Evolutionary conservation across 2,797 vertebrate species (phyloP).

Genomic region (Tinamus major): DNA sequence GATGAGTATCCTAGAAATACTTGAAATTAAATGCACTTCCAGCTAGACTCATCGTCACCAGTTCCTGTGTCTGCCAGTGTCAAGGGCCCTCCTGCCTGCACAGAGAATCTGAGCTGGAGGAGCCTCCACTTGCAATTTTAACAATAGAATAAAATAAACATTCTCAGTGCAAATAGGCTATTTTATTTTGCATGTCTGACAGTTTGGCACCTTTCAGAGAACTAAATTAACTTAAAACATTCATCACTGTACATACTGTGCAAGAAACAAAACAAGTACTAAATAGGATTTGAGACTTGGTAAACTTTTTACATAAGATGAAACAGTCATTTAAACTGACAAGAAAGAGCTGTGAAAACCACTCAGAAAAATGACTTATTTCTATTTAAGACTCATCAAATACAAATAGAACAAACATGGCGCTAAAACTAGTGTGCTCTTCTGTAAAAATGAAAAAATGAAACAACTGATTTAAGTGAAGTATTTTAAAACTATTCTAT

Average conservation of each 20-base stretch:
- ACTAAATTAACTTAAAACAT: conserved; percentile 36
- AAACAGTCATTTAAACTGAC: conserved; percentile 33
- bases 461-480: conserved; percentile 9
- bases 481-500: not conserved
- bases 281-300: not conserved
- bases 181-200: conserved; percentile 10
- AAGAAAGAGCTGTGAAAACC: conserved; percentile 48
- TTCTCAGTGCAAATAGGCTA: not conserved
- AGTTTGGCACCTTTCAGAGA: conserved; percentile 7
- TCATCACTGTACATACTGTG: not conserved
- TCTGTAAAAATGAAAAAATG: conserved; percentile 17
- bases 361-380: conserved; percentile 18
- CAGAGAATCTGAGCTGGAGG: not conserved
- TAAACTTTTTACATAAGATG: conserved; percentile 55
- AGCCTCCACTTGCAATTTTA: conserved; percentile 3
- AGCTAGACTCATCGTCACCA: conserved; percentile 11
- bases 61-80: not conserved
- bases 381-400: not conserved
- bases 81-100: not conserved
- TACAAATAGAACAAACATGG: conserved; percentile 14
- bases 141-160: conserved; percentile 31
- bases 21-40: not conserved
- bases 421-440: not conserved
- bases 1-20: not conserved
- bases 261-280: conserved; percentile 25